Base-by-base conservation (phyloP, 2,888 invertebrate genomes). In the Drosophila putrida region DNA sequence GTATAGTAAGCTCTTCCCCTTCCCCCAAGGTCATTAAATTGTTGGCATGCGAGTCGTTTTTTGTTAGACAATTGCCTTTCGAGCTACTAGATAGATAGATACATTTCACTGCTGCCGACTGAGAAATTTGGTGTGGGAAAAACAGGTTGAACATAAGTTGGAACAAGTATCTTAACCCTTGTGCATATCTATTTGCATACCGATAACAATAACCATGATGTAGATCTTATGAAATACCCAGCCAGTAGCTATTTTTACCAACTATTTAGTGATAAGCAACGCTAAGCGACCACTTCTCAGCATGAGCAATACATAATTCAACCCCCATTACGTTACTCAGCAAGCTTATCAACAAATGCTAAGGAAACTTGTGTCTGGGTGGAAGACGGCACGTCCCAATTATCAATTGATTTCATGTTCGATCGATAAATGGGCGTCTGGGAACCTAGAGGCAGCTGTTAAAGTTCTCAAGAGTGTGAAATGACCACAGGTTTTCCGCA, bases 11-110 rank as follows among this genome's bases (percentile, higher is more conserved):
- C 53, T 39, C 9, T 63, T 41, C 41, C 39, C 41, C 9, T 57
- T 51, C 41, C 35, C 20, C 62, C 59, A 69, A 69, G 69, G 69
- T 65, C 69, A 65, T 69, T 65, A 55, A 43, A 35, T 66, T 59
- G 27, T 61, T 73, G 67, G 60, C 61, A 72, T 38, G 13, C 44
- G 28, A 63, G 20, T 15, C 35, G 4, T 49, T 50, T 35, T 59
- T 44, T 51, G 44, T 31, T 53, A 61, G 51, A 39, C 39, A 50
- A 60, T 67, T 38, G 25, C 43, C 25, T 61, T 13, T 31, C 35
- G 35, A 43, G 6, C 27, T 28, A 27, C 15, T 25, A 38, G 46
- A 31, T 33, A 53, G 44, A 43, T 36, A 54, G 49, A 49, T 25
- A 4, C 3, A 11, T 50, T 9, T 33, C 38, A 36, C 20, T 33